A percentile compares a stretch with the other conserved stretches of the same genome.
Evolutionary conservation across 2,888 invertebrate genomes (phyloP).

Genomic region (Drosophila bunnanda): DNA sequence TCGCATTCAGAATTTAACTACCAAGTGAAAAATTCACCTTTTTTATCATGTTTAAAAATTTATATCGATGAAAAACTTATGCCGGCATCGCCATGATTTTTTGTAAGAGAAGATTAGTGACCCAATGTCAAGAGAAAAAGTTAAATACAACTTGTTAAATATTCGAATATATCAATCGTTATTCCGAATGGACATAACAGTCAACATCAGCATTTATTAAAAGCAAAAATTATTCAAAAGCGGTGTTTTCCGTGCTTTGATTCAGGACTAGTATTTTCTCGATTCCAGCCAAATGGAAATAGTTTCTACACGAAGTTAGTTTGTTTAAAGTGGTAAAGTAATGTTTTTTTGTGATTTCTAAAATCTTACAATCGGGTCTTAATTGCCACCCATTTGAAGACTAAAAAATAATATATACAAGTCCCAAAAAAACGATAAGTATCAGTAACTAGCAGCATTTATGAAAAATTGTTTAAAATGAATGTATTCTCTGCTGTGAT

Average conservation of each 20-base stretch:
- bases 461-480: background rate
- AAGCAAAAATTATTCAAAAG: background rate
- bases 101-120: constrained; percentile 3
- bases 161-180: background rate
- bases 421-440: too few species aligned
- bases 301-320: too few species aligned
- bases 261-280: background rate
- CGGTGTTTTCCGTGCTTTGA: background rate
- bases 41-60: background rate
- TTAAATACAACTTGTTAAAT: background rate
- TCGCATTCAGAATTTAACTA: background rate
- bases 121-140: background rate
- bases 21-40: background rate
- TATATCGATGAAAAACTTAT: background rate
- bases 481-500: too few species aligned
- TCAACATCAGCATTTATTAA: background rate
- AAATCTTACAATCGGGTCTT: too few species aligned
- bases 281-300: background rate
- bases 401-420: too few species aligned
- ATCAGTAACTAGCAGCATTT: background rate
- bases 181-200: background rate
- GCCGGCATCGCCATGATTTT: background rate
- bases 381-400: too few species aligned
- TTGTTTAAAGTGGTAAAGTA: too few species aligned
- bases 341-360: too few species aligned